Evolutionary conservation across 2,113 vertebrate genomes (phyloP).

Genomic region (Caranx melampygus): DNA sequence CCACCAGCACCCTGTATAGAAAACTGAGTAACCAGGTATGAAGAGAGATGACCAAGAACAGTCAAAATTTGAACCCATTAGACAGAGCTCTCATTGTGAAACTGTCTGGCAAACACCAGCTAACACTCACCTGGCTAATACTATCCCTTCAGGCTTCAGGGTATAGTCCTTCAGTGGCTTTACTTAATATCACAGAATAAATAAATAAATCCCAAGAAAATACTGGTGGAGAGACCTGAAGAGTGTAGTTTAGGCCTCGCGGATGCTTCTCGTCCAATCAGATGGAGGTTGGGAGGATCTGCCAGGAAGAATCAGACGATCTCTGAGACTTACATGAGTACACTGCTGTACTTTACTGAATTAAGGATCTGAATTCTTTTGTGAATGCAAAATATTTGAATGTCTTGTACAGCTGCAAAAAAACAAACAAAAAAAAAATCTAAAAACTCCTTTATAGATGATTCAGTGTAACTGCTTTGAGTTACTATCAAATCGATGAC

Average conservation of each 20-base stretch:
- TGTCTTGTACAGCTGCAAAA: background rate
- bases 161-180: background rate
- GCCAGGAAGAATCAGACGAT: background rate
- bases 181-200: background rate
- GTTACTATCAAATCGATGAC: background rate
- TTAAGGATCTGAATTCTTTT: background rate
- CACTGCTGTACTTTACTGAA: background rate
- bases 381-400: background rate
- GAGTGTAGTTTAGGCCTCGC: background rate
- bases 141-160: background rate
- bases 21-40: background rate
- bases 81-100: too few species aligned
- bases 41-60: background rate
- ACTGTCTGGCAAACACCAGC: background rate
- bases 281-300: background rate
- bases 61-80: background rate
- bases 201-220: background rate
- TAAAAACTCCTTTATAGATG: background rate
- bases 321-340: background rate
- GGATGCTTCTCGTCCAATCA: background rate
- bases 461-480: too few species aligned
- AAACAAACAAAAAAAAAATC: too few species aligned
- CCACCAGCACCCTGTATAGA: background rate
- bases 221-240: conserved; percentile 2
- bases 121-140: background rate